Evolutionary conservation across 2,888 invertebrate species (phyloP).

Genomic region (Lithophane ornitopus): DNA sequence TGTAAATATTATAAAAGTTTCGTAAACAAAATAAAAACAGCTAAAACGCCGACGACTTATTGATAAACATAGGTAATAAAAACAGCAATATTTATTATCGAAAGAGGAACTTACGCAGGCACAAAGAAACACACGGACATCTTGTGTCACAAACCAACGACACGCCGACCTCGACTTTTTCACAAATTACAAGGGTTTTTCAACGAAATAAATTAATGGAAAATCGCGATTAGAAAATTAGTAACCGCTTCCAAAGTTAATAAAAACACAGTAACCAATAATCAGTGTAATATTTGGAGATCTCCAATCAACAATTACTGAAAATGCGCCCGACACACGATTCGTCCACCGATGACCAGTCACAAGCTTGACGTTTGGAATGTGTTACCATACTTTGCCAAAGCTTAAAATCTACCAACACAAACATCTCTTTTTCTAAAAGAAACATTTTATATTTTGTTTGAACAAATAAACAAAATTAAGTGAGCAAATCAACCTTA

Average conservation of each 20-base stretch:
- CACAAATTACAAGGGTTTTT: conserved; percentile 65
- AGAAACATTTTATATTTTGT: neutral
- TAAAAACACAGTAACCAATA: conserved; percentile 88
- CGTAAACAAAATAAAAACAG: conserved; percentile 15
- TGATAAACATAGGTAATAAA: neutral
- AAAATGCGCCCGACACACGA: conserved; percentile 90
- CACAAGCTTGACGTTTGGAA: conserved; percentile 87
- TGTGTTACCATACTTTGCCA: conserved; percentile 72
- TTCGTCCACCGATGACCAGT: conserved; percentile 91
- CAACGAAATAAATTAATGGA: conserved; percentile 73
- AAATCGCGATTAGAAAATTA: conserved; percentile 76
- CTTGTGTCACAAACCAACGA: conserved; percentile 79
- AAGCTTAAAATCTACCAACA: conserved; percentile 27
- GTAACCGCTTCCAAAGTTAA: conserved; percentile 85
- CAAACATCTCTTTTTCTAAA: neutral
- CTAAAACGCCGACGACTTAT: neutral
- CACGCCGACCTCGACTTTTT: conserved; percentile 73
- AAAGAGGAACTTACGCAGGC: conserved; percentile 92
- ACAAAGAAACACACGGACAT: conserved; percentile 94
- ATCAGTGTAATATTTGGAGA: conserved; percentile 88
- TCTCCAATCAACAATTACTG: conserved; percentile 91
- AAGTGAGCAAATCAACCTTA: neutral
- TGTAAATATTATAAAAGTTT: conserved; percentile 4
- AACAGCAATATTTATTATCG: conserved; percentile 59
- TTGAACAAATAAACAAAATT: neutral